Evolutionary conservation across 2,113 vertebrate genomes (phyloP), one percentile per base, ranked within the genome.

Genomic region (Nibea albiflora): DNA sequence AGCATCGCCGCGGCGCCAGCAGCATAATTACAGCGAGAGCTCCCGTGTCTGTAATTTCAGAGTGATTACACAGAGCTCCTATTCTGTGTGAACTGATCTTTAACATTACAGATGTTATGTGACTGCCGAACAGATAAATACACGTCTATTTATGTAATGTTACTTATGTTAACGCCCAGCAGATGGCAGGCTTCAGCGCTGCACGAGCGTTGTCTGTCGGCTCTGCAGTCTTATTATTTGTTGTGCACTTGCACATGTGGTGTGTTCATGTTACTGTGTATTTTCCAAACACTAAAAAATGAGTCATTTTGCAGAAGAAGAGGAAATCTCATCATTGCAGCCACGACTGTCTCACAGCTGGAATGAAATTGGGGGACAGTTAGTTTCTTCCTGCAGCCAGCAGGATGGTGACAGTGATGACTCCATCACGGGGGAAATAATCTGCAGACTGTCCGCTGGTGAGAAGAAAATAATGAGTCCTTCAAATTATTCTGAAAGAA

Each of bases 141-240:
- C 14, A 24, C 26, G 15, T 5, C 12, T 46, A 46, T 46, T 46
- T 46, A 46, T 14, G 12, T 4, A 46, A 46, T 3, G 9, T 46
- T 60, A 16, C 4, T 31, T 15, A 17, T 5, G 9, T 52, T 5
- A 42, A 15, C 11, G 52, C 2, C 78, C 84, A 85, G 84, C 68
- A 81, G 78, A 20, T 66, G 83, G 83, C 78, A 50, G 28, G 2
- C 39, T 72, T 61, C 64, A 31, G 24, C 15, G 12, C 26, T 44
- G 28, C 11, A 46, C 12, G 47, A 47, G 14, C n/a, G 14, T 14
- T 16, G 12, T 12, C 2, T 14, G 15, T 16, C 67, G 5, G 19
- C 66, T 22, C 2, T 6, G 22, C 47, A 16, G 4, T 26, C 16
- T 57, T 12, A 3, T 42, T 42, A 50, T 50, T 17, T 19, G 46